Base-by-base conservation (phyloP, 2,113 vertebrate genomes). In the Aptenodytes patagonicus region DNA sequence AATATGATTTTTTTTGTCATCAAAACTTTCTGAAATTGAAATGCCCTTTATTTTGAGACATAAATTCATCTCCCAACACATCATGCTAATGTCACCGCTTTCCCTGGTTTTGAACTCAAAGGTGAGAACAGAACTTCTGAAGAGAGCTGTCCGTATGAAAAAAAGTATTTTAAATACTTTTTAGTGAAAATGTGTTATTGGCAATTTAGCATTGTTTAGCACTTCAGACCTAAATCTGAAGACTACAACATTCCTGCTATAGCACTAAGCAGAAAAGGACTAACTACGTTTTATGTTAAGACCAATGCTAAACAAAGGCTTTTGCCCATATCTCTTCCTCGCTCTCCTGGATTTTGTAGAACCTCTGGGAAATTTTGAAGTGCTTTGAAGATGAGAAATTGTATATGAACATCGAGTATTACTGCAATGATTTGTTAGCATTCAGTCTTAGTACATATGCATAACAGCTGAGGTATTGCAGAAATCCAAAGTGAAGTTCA, bases 351-450 rank as follows among this genome's bases (percentile, higher is more conserved):
- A 79, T 94, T 97, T 95, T 95, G 83, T 88, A 42, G 57, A 95
- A 92, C 86, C 90, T 95, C 90, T 97, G 84, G 84, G 82, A 97
- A 93, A 97, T 79, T 90, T 84, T 96, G 8, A 94, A 96, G 47
- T 80, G 75, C 95, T 96, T 97, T 94, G 93, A 90, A 96, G 90
- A 95, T 87, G 82, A 94, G 78, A 92, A 97, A 80, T 87, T 58
- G 71, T 89, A 28, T 64, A 34, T 34, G 77, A 97, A 92, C 93
- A 49, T 84, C 46, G 47, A 93, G 81, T 87, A 91, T 83, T 83
- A 66, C 91, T 81, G 83, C 70, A 71, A 26, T 97, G 93, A 95
- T 97, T 95, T 97, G 87, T 97, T 96, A 95, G 93, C 69, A 29
- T 87, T 95, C 79, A 25, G 64, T 82, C 78, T 90, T 68, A 73